Conservation (phyloP, 2,797 vertebrate species). For the Australoheros facetus region DNA sequence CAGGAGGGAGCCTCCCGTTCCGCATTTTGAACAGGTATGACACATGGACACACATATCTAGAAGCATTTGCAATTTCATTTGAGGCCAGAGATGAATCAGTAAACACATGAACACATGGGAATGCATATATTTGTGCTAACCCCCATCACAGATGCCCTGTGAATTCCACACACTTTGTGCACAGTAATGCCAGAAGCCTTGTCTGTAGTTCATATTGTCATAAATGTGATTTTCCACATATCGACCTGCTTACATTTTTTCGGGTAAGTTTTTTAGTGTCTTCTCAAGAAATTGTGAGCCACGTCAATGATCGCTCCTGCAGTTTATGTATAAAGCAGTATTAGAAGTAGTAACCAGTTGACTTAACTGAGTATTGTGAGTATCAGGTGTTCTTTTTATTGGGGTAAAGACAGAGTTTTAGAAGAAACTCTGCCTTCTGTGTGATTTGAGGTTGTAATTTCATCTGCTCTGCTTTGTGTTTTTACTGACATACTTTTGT, state of each 20-base stretch:
- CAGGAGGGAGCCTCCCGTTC: slow-evolving; percentile 68
- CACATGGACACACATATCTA: slow-evolving; percentile 18
- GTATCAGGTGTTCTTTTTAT: neutral
- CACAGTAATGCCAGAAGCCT: slow-evolving; percentile 7
- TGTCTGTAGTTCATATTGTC: slow-evolving; percentile 19
- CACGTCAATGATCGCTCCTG: neutral
- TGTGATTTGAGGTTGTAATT: neutral
- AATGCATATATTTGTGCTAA: slow-evolving; percentile 58
- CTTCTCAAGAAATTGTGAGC: slow-evolving; percentile 3
- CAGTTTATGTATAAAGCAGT: neutral
- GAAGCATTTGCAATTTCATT: slow-evolving; percentile 5
- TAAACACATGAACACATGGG: slow-evolving; percentile 59
- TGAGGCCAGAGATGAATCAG: slow-evolving; percentile 22
- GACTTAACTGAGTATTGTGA: neutral
- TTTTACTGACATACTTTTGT: neutral
- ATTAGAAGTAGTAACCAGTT: neutral
- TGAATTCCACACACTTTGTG: slow-evolving; percentile 47
- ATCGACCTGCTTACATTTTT: slow-evolving; percentile 8
- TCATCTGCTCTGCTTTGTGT: neutral
- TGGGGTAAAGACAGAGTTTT: neutral
- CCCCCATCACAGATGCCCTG: slow-evolving; percentile 50
- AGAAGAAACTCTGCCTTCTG: neutral
- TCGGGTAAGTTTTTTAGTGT: slow-evolving; percentile 6
- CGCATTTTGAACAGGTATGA: slow-evolving; percentile 79
- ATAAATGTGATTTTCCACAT: neutral